Evolutionary conservation across 2,113 vertebrate species (phyloP).

Genomic region (Axis porcinus): DNA sequence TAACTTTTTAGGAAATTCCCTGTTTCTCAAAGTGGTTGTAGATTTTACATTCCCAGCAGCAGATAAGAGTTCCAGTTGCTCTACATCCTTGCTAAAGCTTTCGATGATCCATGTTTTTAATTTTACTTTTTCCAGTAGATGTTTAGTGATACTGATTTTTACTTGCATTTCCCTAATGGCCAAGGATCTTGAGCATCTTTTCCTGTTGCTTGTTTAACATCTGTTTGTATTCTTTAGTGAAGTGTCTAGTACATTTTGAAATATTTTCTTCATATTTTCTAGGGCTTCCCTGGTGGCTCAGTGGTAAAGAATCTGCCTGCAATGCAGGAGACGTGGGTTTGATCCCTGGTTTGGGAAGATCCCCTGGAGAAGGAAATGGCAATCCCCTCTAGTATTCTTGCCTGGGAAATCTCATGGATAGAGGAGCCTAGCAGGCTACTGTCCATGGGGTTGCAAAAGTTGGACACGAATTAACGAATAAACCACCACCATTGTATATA

Average conservation of each 20-base stretch:
- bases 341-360: not conserved
- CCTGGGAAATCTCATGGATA: no score
- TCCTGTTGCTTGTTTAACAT: not conserved
- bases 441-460: no score
- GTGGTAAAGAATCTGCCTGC: not conserved
- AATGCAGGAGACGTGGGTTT: accelerated
- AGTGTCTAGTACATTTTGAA: not conserved
- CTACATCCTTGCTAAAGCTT: not conserved
- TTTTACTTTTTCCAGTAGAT: not conserved
- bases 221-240: not conserved
- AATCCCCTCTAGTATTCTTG: no score
- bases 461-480: no score
- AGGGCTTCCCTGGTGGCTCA: not conserved
- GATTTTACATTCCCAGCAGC: not conserved
- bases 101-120: not conserved
- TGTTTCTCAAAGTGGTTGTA: not conserved
- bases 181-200: not conserved
- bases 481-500: not conserved
- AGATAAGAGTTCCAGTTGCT: not conserved
- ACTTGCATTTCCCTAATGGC: not conserved
- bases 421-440: no score
- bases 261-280: not conserved
- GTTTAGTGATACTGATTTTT: not conserved
- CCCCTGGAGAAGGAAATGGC: not conserved
- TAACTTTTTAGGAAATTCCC: not conserved